A percentile compares a stretch with the other conserved stretches of the same genome.
phyloP scores from a whole-genome alignment of 1,140 invertebrate genomes.

The Bombus polaris region DNA sequence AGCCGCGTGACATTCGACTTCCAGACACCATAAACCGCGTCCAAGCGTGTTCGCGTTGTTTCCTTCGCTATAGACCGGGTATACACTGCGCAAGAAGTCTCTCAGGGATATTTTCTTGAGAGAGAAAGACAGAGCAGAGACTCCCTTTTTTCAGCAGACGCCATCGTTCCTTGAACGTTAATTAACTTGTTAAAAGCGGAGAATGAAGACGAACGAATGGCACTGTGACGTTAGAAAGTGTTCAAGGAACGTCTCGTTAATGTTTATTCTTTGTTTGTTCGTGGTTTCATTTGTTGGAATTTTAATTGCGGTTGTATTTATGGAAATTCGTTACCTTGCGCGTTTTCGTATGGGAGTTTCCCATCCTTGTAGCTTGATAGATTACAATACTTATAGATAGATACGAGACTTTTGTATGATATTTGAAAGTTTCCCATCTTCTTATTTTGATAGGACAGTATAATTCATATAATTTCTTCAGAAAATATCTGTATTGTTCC shows the following conservation, averaged over 20 bases:
- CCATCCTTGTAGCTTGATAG: not conserved
- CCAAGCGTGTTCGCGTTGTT: constrained; percentile 28
- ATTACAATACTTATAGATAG: no score
- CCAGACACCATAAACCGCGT: constrained; percentile 46
- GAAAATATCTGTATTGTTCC: no score
- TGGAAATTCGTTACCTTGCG: not conserved
- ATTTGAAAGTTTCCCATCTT: no score
- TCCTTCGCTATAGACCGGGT: not conserved
- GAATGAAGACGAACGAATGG: not conserved
- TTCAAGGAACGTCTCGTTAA: not conserved
- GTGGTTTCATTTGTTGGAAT: not conserved
- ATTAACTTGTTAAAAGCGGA: constrained; percentile 19
- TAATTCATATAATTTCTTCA: no score
- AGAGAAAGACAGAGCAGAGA: not conserved
- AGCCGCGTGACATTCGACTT: constrained; percentile 50
- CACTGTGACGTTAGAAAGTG: not conserved
- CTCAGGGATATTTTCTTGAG: not conserved
- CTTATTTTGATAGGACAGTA: no score
- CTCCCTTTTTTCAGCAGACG: no score
- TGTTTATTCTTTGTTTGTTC: not conserved
- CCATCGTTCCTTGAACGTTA: not conserved
- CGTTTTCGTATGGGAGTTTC: not conserved
- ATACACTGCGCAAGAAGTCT: not conserved
- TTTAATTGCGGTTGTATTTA: not conserved
- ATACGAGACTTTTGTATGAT: no score